phyloP scores from a whole-genome alignment of 2,888 invertebrate genomes.

The Ornithoptera alexandrae region DNA sequence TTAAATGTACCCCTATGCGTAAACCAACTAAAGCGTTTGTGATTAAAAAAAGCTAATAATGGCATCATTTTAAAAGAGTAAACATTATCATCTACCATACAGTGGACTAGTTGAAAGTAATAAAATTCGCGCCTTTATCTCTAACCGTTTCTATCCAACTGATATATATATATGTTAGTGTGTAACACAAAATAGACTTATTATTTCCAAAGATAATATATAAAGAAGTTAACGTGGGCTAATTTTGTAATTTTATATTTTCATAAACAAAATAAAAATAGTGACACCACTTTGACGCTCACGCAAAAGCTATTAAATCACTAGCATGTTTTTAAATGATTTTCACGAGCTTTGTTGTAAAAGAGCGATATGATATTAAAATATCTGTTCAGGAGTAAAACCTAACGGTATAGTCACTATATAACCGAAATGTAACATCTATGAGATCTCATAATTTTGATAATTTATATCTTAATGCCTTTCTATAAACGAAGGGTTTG shows the following conservation, averaged over 20 bases:
- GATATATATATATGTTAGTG: not conserved
- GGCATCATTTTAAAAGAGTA: not conserved
- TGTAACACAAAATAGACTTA: not conserved
- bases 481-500: not conserved
- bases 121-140: constrained; percentile 24
- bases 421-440: not conserved
- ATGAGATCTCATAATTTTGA: not conserved
- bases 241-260: constrained; percentile 8
- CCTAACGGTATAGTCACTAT: not conserved
- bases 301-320: constrained; percentile 18
- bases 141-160: not conserved
- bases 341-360: not conserved
- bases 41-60: not conserved
- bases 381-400: not conserved
- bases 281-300: constrained; percentile 20
- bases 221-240: not conserved
- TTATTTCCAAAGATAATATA: not conserved
- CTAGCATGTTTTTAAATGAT: constrained; percentile 17
- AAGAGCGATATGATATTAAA: not conserved
- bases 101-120: not conserved
- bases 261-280: constrained; percentile 26
- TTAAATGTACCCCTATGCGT: constrained; percentile 29
- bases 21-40: constrained; percentile 10
- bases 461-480: not conserved
- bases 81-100: not conserved